Evolutionary conservation across 2,797 vertebrate species (phyloP), one percentile per base, ranked within the genome.

Genomic region (Alectoris magna): DNA sequence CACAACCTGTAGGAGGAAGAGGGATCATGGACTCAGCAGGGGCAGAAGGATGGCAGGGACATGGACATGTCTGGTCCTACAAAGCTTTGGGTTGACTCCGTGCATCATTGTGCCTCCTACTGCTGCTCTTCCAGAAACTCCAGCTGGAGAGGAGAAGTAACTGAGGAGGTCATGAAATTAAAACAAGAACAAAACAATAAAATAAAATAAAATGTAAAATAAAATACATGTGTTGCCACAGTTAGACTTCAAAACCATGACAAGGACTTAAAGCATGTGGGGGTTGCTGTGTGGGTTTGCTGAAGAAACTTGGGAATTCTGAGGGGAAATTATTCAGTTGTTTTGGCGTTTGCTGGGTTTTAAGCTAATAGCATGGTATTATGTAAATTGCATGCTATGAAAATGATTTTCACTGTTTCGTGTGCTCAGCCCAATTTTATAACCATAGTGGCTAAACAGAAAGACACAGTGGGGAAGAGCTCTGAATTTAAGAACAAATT

Each of bases 1-100:
- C n/a, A 39, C 4, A 0, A 68, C 17, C n/a, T 2, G 0, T 0
- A 0, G 19, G 46, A 49, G 53, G 53, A 56, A 39, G 0, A 0
- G 18, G 13, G 18, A 70, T 0, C 0, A 36, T 10, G 14, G 26
- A 53, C 14, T 34, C n/a, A 71, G n/a, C 31, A 66, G 63, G 29
- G 41, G 29, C 19, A n/a, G 41, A 66, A 18, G 38, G 24, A 39
- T 38, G 38, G 60, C 7, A 27, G 38, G 18, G 27, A 22, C n/a
- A 34, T 14, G 22, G 34, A 27, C 26, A 41, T 18, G 26, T 27
- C 27, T 39, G 16, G 17, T 41, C 38, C 16, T 39, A 41, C 26
- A 41, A 41, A 29, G 17, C 27, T 41, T 41, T 14, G 12, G 12
- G 11, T 14, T 19, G 11, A 41, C 27, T 39, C 26, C 38, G 21